phyloP scores from a whole-genome alignment of 2,797 vertebrate species.

The Falco peregrinus region DNA sequence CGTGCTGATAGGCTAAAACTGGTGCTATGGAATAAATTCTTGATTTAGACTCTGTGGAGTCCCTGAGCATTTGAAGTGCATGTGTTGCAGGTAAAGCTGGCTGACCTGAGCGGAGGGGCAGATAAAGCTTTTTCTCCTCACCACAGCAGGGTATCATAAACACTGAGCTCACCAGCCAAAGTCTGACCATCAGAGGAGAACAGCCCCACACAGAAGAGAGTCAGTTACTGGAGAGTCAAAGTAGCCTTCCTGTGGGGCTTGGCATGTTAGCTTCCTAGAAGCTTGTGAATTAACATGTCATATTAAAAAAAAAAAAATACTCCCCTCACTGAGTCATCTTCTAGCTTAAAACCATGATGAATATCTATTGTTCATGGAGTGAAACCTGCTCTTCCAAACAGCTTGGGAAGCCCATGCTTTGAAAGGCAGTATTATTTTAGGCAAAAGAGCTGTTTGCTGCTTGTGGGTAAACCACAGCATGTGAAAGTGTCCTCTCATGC shows the following conservation, averaged over 20 bases:
- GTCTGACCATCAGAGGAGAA: neutral
- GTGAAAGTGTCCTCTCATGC: neutral
- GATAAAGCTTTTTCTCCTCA: neutral
- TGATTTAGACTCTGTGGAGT: neutral
- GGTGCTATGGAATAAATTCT: neutral
- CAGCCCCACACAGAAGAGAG: neutral
- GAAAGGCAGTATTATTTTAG: neutral
- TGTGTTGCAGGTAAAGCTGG: neutral
- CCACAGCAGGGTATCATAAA: accelerated
- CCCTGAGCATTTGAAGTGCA: neutral
- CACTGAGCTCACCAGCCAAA: neutral
- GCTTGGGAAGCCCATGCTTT: neutral
- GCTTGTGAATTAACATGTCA: neutral
- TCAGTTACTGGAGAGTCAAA: neutral
- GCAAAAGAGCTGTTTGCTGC: neutral
- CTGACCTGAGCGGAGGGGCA: neutral
- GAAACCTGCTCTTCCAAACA: neutral
- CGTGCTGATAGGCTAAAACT: neutral
- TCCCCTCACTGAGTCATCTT: neutral
- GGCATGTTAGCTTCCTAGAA: neutral
- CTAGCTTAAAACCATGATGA: neutral
- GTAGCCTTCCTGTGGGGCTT: neutral
- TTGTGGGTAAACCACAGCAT: neutral
- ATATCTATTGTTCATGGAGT: neutral
- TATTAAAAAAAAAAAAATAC: neutral